Conservation (phyloP, 2,797 vertebrate species). For the Synanceia verrucosa region DNA sequence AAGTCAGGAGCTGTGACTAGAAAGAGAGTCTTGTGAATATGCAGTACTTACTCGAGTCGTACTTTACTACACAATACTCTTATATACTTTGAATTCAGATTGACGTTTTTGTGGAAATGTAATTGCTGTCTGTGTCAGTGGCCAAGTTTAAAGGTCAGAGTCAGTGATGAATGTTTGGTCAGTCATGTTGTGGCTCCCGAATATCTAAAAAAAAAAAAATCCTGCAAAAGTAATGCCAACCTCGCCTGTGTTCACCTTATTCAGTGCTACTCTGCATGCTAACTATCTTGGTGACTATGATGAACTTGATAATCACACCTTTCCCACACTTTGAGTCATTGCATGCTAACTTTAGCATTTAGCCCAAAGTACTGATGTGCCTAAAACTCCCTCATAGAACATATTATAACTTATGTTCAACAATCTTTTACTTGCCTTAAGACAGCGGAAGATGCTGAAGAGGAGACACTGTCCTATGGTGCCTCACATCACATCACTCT, state of each 20-base stretch:
- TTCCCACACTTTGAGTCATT: background rate
- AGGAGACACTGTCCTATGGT: background rate
- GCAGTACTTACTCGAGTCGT: background rate
- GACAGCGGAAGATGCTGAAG: background rate
- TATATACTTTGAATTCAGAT: background rate
- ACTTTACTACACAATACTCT: background rate
- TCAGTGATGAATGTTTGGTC: too few relatives aligned
- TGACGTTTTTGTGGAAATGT: slow-evolving; percentile 6
- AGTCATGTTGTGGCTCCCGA: too few relatives aligned
- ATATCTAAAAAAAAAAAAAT: too few relatives aligned
- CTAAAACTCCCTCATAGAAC: too few relatives aligned
- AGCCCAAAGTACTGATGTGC: background rate
- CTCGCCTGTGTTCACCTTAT: too few relatives aligned
- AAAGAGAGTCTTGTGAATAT: slow-evolving; percentile 26
- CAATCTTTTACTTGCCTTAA: background rate
- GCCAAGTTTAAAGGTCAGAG: too few relatives aligned
- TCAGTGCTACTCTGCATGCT: too few relatives aligned
- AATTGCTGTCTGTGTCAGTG: slow-evolving; percentile 8
- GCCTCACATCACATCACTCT: slow-evolving; percentile 12
- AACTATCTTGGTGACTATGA: too few relatives aligned
- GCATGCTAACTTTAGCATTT: background rate
- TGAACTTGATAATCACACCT: too few relatives aligned
- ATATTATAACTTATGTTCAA: background rate
- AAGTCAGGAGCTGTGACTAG: slow-evolving; percentile 55
- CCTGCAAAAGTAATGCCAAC: too few relatives aligned